These are phyloP conservation scores for Oxyruncus cristatus DNA, from an alignment of 2,113 vertebrate genomes.

Conservation along the genomic window DNA sequence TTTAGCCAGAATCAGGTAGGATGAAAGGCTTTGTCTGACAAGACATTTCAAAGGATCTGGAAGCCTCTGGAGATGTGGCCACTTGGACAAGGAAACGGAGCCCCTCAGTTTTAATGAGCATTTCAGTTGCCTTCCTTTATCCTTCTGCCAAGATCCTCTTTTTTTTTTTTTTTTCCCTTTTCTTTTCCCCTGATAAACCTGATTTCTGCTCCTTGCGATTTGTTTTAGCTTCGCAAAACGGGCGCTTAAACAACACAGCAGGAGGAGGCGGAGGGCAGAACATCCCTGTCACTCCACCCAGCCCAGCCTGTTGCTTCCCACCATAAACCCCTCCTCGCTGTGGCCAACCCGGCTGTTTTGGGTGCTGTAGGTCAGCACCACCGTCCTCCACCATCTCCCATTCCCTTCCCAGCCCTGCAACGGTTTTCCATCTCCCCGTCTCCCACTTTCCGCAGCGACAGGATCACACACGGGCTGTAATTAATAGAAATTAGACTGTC, in stretches of 20 bases:
- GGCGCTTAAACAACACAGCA: background rate
- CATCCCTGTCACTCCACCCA: background rate
- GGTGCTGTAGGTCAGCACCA: background rate
- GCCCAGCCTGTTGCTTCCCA: background rate
- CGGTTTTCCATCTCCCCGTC: background rate
- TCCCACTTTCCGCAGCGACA: background rate
- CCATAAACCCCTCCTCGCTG: background rate
- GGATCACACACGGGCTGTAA: background rate
- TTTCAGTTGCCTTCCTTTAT: constrained; percentile 30
- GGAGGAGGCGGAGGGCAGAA: background rate
- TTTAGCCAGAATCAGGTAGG: constrained; percentile 33
- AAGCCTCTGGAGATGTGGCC: constrained; percentile 40
- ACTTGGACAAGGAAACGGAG: constrained; percentile 9
- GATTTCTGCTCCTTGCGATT: background rate
- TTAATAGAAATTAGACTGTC: constrained; percentile 49
- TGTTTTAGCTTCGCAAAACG: background rate
- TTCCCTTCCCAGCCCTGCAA: background rate
- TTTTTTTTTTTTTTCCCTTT: background rate
- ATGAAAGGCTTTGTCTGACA: constrained; percentile 49
- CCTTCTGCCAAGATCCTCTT: constrained; percentile 20
- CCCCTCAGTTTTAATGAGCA: constrained; percentile 49
- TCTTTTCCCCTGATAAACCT: background rate
- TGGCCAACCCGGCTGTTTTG: background rate
- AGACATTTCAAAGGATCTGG: constrained; percentile 49
- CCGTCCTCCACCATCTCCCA: background rate